Conservation (phyloP, 1,140 invertebrate genomes). For the Ceratina australensis region DNA sequence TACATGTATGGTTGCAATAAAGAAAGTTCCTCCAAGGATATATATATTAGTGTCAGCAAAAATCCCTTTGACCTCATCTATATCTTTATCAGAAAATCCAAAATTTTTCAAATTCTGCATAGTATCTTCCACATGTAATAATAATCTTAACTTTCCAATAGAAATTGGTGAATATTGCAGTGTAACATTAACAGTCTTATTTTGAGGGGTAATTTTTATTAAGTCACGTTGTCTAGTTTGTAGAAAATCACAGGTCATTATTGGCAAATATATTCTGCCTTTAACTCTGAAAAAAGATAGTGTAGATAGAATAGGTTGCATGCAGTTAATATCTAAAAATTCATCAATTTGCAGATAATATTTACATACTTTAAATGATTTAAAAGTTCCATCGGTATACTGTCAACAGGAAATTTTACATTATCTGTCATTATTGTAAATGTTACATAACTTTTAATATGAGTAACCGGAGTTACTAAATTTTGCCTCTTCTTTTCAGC, state of each 20-base stretch:
- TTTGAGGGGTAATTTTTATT: slow-evolving; percentile 82
- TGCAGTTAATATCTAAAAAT: not conserved
- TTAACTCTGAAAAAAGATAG: slow-evolving; percentile 79
- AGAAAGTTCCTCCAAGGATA: slow-evolving; percentile 94
- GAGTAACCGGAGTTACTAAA: slow-evolving; percentile 77
- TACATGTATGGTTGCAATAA: slow-evolving; percentile 96
- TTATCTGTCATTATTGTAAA: slow-evolving; percentile 85
- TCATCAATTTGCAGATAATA: slow-evolving; percentile 23
- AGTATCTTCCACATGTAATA: slow-evolving; percentile 89
- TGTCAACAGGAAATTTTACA: slow-evolving; percentile 81
- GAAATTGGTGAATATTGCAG: slow-evolving; percentile 84
- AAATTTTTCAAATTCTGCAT: slow-evolving; percentile 86
- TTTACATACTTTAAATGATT: slow-evolving; percentile 79
- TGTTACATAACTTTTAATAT: slow-evolving; percentile 83
- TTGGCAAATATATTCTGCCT: slow-evolving; percentile 88
- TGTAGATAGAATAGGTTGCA: not conserved
- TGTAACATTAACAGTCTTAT: slow-evolving; percentile 81
- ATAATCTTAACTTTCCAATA: slow-evolving; percentile 86
- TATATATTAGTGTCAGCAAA: slow-evolving; percentile 98
- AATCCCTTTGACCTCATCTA: slow-evolving; percentile 97
- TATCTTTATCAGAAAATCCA: slow-evolving; percentile 95
- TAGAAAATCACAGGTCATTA: slow-evolving; percentile 90
- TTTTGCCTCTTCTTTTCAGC: slow-evolving; percentile 51
- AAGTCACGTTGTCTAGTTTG: slow-evolving; percentile 89
- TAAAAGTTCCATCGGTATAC: slow-evolving; percentile 83